Conservation (phyloP, 2,888 invertebrate species). For the Patella caerulea region DNA sequence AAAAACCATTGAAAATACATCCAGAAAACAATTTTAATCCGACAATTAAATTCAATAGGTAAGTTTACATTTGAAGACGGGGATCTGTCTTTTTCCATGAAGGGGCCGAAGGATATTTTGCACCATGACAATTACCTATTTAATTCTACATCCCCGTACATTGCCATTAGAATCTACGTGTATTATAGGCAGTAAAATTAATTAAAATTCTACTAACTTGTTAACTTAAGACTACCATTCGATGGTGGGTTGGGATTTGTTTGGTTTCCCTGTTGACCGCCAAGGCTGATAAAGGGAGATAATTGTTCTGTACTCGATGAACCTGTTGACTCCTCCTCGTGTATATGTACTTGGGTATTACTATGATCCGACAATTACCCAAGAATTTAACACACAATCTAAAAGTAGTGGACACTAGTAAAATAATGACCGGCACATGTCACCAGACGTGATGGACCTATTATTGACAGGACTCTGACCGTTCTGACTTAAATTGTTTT, state of each 20-base stretch:
- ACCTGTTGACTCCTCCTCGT: constrained; percentile 5
- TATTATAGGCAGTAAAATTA: neutral
- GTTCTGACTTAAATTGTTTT: no score
- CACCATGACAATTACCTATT: no score
- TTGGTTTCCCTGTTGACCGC: constrained; percentile 4
- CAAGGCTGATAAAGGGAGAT: neutral
- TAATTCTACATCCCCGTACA: no score
- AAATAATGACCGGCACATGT: neutral
- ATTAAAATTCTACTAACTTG: neutral
- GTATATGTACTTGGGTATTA: constrained; percentile 10
- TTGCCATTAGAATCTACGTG: no score
- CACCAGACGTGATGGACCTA: neutral
- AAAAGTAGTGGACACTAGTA: constrained; percentile 5
- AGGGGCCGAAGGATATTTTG: no score
- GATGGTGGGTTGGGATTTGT: constrained; percentile 1
- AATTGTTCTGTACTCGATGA: neutral
- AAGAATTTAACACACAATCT: constrained; percentile 10
- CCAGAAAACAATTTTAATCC: no score
- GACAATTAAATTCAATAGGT: no score
- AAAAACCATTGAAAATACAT: no score
- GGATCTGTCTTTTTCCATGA: no score
- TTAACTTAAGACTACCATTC: neutral
- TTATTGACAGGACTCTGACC: neutral
- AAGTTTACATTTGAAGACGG: no score
- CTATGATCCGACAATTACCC: constrained; percentile 7